Conservation (phyloP, 2,113 vertebrate genomes). For the Beaufortia kweichowensis region DNA sequence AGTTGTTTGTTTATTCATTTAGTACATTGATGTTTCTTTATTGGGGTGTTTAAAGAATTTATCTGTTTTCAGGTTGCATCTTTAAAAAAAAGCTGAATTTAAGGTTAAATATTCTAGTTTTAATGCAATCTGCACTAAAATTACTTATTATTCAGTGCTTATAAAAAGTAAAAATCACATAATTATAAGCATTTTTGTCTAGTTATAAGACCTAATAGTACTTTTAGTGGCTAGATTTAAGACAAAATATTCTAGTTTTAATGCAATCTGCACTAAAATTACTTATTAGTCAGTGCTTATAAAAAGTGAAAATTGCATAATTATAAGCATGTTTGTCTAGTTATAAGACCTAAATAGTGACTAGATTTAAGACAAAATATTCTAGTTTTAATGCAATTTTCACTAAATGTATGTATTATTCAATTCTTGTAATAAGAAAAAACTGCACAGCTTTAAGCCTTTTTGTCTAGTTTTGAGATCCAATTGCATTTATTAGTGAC, state of each 20-base stretch:
- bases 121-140: neutral
- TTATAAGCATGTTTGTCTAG: neutral
- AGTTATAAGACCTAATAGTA: neutral
- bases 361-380: neutral
- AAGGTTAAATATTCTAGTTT: constrained; percentile 1
- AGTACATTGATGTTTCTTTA: no score
- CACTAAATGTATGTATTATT: neutral
- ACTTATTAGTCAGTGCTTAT: neutral
- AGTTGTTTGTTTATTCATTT: no score
- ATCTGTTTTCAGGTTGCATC: neutral
- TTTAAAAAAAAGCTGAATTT: neutral
- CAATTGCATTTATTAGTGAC: no score
- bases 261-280: neutral
- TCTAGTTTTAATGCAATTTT: neutral
- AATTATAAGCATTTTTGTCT: no score
- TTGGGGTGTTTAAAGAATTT: neutral
- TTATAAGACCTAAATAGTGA: neutral
- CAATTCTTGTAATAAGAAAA: neutral
- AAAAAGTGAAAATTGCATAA: neutral
- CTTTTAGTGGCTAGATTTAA: neutral
- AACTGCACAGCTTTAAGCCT: no score
- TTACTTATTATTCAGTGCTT: no score
- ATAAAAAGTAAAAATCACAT: no score
- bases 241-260: neutral
- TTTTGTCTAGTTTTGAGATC: neutral